phyloP scores from a whole-genome alignment of 2,888 invertebrate genomes.

The Nomada ruficornis region DNA sequence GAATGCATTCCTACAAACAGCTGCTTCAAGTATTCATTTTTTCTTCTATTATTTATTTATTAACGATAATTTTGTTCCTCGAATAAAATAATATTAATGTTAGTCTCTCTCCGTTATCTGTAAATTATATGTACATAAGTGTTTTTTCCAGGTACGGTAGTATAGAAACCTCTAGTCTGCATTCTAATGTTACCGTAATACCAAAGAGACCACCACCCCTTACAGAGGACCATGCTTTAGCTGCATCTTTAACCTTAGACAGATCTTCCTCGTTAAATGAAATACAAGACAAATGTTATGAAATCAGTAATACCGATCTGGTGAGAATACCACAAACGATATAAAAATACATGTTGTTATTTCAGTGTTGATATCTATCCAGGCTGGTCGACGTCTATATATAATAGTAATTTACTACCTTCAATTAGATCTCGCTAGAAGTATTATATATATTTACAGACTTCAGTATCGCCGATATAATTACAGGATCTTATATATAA shows the following conservation, averaged over 20 bases:
- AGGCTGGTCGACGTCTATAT: no score
- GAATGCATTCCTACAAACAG: slow-evolving; percentile 67
- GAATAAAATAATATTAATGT: neutral
- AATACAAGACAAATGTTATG: slow-evolving; percentile 70
- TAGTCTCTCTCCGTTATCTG: neutral
- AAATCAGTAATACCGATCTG: slow-evolving; percentile 70
- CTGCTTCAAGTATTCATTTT: slow-evolving; percentile 67
- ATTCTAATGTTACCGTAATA: slow-evolving; percentile 65
- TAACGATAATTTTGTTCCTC: neutral
- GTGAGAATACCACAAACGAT: slow-evolving; percentile 66
- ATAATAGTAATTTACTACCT: neutral
- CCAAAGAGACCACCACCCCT: slow-evolving; percentile 71
- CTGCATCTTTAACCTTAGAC: slow-evolving; percentile 41
- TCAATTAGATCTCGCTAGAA: neutral
- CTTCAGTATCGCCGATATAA: neutral
- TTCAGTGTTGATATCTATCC: slow-evolving; percentile 11
- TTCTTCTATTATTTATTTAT: neutral
- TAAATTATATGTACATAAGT: slow-evolving; percentile 2
- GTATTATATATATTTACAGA: neutral
- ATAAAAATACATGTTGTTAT: slow-evolving; percentile 26
- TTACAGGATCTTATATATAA: neutral
- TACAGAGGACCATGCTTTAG: slow-evolving; percentile 53
- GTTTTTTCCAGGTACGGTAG: slow-evolving; percentile 72
- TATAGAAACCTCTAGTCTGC: slow-evolving; percentile 63
- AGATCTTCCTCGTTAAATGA: slow-evolving; percentile 54